Base-by-base conservation (phyloP, 2,888 invertebrate genomes). In the Parascotia fuliginaria region DNA sequence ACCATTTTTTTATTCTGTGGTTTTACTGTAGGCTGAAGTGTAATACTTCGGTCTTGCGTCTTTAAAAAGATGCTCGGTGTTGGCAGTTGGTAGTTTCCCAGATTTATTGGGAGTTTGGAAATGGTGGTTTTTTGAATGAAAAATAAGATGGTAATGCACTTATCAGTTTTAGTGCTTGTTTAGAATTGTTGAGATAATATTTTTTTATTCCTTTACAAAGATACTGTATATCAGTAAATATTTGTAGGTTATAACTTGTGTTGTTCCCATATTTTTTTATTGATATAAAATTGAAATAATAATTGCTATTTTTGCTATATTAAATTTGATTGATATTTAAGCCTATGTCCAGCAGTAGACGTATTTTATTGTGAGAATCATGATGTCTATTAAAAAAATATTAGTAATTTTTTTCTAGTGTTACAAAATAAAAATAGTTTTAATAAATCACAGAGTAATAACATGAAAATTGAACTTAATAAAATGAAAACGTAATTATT, bases 21-120 rank as follows among this genome's bases (percentile, higher is more conserved):
- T 64, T 72, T 43, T 49, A 62, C 56, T 48, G 42, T 16, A 52
- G 79, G 72, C 77, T 55, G 65, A 70, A 73, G 62, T 6, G 22
- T 9, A 19, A 12, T 65, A 59, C 68, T 60, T 75, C 62, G 45
- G 55, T 55, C 55, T 42, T 43, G 41, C 53, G 48, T 48, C 47
- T 55, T 60, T 48, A 39, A 36, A 50, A 66, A 63, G 56, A 55
- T 57, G 47, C 28, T 50, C 58, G 52, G 66, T 70, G 71, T 70
- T 75, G 73, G 70, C 63, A 66, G 60, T 43, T 46, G 15, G 47
- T 44, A 34, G 34, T 37, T 57, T 40, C 48, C 57, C 63, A 24
- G 16, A 39, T 14, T 51, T 47, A 51, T 16, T 54, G 64, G 66
- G 69, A 49, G 43, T 41, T 48, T 42, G 38, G 47, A 47, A 39